Percentiles rank a stretch among this genome's conserved stretches.
Evolutionary conservation across 2,113 vertebrate species (phyloP).

Genomic region (Podilymbus podiceps): DNA sequence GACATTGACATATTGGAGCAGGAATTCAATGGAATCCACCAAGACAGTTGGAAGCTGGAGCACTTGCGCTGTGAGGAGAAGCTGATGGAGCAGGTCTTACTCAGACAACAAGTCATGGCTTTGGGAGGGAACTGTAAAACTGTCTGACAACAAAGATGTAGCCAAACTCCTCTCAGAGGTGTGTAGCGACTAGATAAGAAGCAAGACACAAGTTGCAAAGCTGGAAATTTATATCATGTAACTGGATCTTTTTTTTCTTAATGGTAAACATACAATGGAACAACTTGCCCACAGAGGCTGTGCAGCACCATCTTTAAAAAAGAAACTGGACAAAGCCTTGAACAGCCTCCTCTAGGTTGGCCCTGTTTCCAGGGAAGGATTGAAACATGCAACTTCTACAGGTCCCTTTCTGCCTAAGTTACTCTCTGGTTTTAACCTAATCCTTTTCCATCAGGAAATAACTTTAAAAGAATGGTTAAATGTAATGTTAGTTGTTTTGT

Average conservation of each 20-base stretch:
- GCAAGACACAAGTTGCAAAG: background rate
- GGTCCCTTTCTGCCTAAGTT: background rate
- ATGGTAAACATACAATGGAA: background rate
- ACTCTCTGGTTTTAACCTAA: background rate
- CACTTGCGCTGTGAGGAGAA: background rate
- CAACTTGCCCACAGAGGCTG: background rate
- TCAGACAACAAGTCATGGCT: background rate
- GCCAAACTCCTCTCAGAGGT: background rate
- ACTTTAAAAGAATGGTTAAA: background rate
- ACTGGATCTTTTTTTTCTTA: background rate
- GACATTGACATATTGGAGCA: background rate
- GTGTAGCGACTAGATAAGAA: background rate
- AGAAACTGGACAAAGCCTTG: background rate
- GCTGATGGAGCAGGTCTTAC: background rate
- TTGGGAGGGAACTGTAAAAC: background rate
- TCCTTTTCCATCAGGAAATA: background rate
- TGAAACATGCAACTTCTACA: background rate
- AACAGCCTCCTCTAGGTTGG: background rate
- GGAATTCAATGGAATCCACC: background rate
- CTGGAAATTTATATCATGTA: background rate
- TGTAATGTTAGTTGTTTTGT: background rate
- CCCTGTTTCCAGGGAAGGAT: background rate
- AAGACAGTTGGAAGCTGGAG: background rate
- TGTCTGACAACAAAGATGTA: background rate
- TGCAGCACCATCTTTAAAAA: background rate